Evolutionary conservation across 2,888 invertebrate genomes (phyloP).

Genomic region (Meandrusa payeni): DNA sequence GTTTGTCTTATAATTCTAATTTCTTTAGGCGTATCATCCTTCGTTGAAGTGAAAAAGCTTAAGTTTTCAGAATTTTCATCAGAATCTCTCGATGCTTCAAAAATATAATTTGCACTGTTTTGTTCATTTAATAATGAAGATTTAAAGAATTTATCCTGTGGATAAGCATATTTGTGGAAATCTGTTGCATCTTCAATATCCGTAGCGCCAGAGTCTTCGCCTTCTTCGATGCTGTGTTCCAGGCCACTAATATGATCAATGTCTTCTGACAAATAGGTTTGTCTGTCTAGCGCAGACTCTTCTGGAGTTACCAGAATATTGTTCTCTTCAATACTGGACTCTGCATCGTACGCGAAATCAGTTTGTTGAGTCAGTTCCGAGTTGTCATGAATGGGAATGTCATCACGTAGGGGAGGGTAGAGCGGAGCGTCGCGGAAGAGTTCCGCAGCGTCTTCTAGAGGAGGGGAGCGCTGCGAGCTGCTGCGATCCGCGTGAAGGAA

Average conservation of each 20-base stretch:
- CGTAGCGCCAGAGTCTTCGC: not conserved
- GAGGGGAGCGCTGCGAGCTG: slow-evolving; percentile 49
- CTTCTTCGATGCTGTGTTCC: not conserved
- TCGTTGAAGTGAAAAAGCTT: slow-evolving; percentile 10
- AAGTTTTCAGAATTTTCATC: slow-evolving; percentile 8
- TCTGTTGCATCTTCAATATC: slow-evolving; percentile 9
- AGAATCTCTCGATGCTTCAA: slow-evolving; percentile 10
- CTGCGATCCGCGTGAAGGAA: slow-evolving; percentile 43
- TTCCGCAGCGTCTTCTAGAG: slow-evolving; percentile 52
- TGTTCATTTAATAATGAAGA: slow-evolving; percentile 1
- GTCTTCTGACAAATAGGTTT: slow-evolving; percentile 9
- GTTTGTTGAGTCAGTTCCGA: slow-evolving; percentile 19
- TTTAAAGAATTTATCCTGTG: slow-evolving; percentile 1
- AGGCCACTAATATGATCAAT: not conserved
- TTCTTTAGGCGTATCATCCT: slow-evolving; percentile 22
- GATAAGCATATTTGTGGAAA: not conserved
- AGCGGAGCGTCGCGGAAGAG: slow-evolving; percentile 58
- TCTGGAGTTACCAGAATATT: slow-evolving; percentile 41
- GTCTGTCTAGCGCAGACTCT: slow-evolving; percentile 25
- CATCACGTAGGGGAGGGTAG: slow-evolving; percentile 48
- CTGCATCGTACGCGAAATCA: slow-evolving; percentile 36
- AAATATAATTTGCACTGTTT: slow-evolving; percentile 1
- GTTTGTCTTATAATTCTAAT: slow-evolving; percentile 21
- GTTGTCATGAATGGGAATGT: slow-evolving; percentile 24
- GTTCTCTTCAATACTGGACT: slow-evolving; percentile 48